A percentile compares a stretch with the other conserved stretches of the same genome.
Conservation (phyloP, 2,888 invertebrate genomes). For the Heliothis peltigera region DNA sequence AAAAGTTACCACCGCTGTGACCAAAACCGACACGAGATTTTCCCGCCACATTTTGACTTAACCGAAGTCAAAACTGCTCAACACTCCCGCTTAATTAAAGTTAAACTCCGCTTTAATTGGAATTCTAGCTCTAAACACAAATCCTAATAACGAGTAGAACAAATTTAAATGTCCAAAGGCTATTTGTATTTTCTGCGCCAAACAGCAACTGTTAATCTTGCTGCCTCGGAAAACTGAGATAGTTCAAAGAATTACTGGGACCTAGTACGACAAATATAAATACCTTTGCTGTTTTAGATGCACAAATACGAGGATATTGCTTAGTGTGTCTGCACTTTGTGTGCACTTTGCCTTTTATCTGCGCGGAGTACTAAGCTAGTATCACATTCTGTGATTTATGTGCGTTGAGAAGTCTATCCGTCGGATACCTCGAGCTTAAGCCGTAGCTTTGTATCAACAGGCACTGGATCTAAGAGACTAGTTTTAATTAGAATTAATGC, state of each 20-base stretch:
- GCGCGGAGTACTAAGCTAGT: conserved; percentile 28
- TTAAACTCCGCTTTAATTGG: conserved; percentile 49
- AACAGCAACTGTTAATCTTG: conserved; percentile 61
- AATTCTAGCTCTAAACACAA: conserved; percentile 61
- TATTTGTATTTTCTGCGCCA: conserved; percentile 64
- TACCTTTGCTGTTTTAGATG: conserved; percentile 30
- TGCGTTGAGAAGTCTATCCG: conserved; percentile 12
- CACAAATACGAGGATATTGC: conserved; percentile 29
- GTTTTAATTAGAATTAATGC: conserved; percentile 1
- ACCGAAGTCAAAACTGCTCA: conserved; percentile 31
- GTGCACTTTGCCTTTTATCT: conserved; percentile 46
- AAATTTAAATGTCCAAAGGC: conserved; percentile 62
- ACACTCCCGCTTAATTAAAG: conserved; percentile 47
- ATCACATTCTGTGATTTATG: conserved; percentile 35
- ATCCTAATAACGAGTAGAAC: conserved; percentile 59
- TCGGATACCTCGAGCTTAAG: conserved; percentile 4
- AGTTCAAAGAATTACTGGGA: conserved; percentile 48
- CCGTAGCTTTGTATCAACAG: conserved; percentile 8
- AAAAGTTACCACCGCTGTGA: too few relatives aligned
- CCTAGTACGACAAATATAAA: conserved; percentile 31
- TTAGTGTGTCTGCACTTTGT: conserved; percentile 16
- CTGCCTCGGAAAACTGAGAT: conserved; percentile 56
- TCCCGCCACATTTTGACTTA: background rate
- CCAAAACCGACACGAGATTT: background rate
- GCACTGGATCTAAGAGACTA: background rate